These are phyloP conservation scores for Papilio polytes DNA, from an alignment of 1,140 invertebrate genomes.

Conservation along the genomic window DNA sequence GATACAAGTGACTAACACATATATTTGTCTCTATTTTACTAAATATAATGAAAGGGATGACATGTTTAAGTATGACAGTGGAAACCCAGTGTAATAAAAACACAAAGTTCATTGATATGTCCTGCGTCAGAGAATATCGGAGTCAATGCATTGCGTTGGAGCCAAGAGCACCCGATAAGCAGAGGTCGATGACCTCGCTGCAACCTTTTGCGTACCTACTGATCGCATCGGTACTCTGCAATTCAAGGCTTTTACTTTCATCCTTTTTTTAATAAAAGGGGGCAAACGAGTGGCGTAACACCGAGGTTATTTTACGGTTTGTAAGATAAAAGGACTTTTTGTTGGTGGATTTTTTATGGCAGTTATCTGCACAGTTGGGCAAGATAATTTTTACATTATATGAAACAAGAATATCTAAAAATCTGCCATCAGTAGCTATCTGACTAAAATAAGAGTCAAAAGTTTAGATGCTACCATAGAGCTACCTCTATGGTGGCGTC, in stretches of 20 bases:
- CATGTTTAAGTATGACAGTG: not conserved
- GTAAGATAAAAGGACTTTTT: not conserved
- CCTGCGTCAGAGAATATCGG: slow-evolving; percentile 2
- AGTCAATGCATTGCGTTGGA: not conserved
- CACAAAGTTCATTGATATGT: slow-evolving; percentile 5
- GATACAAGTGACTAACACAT: no score
- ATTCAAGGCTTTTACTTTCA: not conserved
- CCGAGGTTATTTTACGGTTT: no score
- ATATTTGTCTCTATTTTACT: no score
- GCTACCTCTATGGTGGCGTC: no score
- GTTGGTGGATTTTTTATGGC: not conserved
- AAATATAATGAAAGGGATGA: not conserved
- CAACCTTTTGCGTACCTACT: not conserved
- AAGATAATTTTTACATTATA: no score
- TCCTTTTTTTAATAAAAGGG: no score
- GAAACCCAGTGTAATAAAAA: not conserved
- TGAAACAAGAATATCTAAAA: no score
- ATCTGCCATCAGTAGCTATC: no score
- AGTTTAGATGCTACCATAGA: no score
- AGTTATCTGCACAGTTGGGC: no score
- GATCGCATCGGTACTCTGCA: not conserved
- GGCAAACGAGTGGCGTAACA: no score
- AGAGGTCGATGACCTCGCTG: not conserved
- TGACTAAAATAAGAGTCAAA: no score
- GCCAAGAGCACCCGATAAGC: slow-evolving; percentile 6